These are phyloP conservation scores for Melangyna quadrimaculata DNA, from an alignment of 2,888 invertebrate species.

Conservation along the genomic window DNA sequence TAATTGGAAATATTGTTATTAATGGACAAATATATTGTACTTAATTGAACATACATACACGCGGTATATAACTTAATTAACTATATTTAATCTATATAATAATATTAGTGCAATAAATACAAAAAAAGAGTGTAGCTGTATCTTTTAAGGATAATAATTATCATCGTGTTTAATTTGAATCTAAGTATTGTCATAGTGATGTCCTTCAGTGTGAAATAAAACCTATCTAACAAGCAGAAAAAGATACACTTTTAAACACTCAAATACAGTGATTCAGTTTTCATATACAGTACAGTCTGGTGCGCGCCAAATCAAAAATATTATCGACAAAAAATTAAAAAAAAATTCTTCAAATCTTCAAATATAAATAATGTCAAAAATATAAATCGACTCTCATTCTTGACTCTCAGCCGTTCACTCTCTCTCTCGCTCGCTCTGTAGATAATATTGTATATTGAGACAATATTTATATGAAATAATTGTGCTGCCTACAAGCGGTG, in stretches of 20 bases:
- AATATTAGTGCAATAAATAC: conserved; percentile 59
- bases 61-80: conserved; percentile 20
- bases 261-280: conserved; percentile 9
- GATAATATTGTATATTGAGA: neutral
- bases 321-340: no score
- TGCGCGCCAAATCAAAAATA: conserved; percentile 1
- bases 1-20: conserved; percentile 30
- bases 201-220: neutral
- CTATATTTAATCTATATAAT: neutral
- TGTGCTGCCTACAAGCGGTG: conserved; percentile 3
- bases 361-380: conserved; percentile 7
- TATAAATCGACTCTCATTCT: neutral
- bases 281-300: neutral
- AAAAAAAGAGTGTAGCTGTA: conserved; percentile 31
- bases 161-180: conserved; percentile 42
- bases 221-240: neutral
- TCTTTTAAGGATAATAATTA: conserved; percentile 36
- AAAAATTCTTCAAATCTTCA: neutral
- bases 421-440: neutral
- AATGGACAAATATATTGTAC: conserved; percentile 15
- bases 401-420: no score
- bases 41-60: conserved; percentile 12
- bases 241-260: conserved; percentile 37
- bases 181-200: neutral
- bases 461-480: neutral